Percentiles rank a stretch among this genome's conserved stretches.
Conservation (phyloP, 2,888 invertebrate species). For the Temnothorax unifasciatus region DNA sequence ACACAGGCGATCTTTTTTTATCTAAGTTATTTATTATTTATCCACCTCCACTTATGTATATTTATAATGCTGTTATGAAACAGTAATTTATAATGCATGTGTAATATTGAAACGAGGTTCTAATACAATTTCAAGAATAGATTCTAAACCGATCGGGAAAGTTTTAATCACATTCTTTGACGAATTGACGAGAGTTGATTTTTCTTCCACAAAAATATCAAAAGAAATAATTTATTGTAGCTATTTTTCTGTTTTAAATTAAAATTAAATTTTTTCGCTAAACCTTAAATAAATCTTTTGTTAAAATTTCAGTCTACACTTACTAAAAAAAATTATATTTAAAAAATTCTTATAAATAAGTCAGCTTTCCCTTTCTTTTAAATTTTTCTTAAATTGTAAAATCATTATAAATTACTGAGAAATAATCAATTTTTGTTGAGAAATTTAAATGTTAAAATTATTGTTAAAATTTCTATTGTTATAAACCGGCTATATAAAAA, state of each 20-base stretch:
- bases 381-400: neutral
- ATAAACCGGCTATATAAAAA: neutral
- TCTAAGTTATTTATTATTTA: constrained; percentile 15
- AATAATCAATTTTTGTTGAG: neutral
- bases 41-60: neutral
- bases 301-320: neutral
- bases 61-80: neutral
- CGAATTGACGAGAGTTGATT: neutral
- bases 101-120: neutral
- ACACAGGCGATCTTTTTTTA: neutral
- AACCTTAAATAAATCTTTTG: neutral
- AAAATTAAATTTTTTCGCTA: neutral
- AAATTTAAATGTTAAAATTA: neutral
- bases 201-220: neutral
- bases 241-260: neutral
- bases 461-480: too few relatives aligned
- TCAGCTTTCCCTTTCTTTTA: neutral
- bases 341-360: neutral
- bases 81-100: neutral
- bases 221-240: neutral
- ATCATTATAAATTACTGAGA: neutral
- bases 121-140: neutral
- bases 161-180: neutral
- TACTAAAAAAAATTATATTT: neutral
- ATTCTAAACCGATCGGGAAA: neutral